Conservation (phyloP, 2,113 vertebrate genomes). For the Hippocampus guttulatus region DNA sequence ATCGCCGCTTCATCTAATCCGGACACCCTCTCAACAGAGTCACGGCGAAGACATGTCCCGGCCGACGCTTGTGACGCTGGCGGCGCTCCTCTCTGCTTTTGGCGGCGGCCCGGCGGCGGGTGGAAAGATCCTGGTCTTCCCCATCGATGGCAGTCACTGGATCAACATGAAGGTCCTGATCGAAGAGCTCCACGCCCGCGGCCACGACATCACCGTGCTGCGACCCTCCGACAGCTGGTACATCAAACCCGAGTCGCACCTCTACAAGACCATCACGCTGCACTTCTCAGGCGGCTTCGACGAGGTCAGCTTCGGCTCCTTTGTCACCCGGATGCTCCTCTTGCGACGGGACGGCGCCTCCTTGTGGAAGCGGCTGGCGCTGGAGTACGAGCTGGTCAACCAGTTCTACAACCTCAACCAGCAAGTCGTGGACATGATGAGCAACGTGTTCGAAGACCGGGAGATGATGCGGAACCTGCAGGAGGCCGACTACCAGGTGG, state of each 20-base stretch:
- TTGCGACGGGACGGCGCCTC: conserved; percentile 28
- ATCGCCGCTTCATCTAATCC: background rate
- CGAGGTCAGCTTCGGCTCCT: conserved; percentile 6
- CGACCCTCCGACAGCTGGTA: conserved; percentile 37
- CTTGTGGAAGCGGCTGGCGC: conserved; percentile 8
- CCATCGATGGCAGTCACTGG: conserved; percentile 60
- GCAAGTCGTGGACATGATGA: background rate
- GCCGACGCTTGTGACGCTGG: conserved; percentile 2
- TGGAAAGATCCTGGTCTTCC: conserved; percentile 55
- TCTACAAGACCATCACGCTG: conserved; percentile 42
- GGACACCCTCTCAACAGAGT: background rate
- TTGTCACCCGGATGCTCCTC: background rate
- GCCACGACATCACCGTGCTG: conserved; percentile 53
- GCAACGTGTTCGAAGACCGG: conserved; percentile 24
- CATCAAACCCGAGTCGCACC: conserved; percentile 48
- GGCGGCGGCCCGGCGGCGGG: conserved; percentile 5
- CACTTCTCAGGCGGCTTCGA: conserved; percentile 8
- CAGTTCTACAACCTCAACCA: background rate
- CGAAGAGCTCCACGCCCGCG: conserved; percentile 52
- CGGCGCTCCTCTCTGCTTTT: conserved; percentile 27
- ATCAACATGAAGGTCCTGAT: conserved; percentile 60
- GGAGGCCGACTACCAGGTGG: conserved; percentile 47
- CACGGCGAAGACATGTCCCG: conserved; percentile 23
- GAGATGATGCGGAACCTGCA: conserved; percentile 38
- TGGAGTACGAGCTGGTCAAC: conserved; percentile 6